A percentile compares a stretch with the other conserved stretches of the same genome.
These are phyloP conservation scores for Acronicta leporina DNA, from an alignment of 2,888 invertebrate genomes.

Conservation along the genomic window DNA sequence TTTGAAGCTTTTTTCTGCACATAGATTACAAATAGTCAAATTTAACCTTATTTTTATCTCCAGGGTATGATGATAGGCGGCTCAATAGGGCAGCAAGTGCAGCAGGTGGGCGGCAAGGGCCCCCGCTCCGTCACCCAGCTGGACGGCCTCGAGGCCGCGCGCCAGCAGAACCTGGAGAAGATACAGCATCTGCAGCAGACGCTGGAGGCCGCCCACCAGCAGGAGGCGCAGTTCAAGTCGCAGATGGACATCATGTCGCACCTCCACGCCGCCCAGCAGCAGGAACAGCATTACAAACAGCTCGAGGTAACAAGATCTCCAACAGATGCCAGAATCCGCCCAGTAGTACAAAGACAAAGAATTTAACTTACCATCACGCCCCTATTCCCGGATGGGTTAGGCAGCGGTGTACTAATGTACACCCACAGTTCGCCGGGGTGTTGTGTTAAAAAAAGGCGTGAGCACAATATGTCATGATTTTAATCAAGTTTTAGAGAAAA, in stretches of 20 bases:
- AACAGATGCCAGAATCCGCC: no score
- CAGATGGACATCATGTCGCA: constrained; percentile 93
- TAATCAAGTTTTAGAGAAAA: no score
- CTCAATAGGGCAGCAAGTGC: constrained; percentile 74
- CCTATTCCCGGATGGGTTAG: no score
- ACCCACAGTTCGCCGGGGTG: no score
- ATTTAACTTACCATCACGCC: no score
- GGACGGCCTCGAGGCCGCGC: constrained; percentile 91
- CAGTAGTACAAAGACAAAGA: no score
- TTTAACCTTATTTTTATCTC: no score
- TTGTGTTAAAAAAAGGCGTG: no score
- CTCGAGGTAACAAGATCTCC: constrained; percentile 86
- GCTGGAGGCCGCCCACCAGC: constrained; percentile 93
- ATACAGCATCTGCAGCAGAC: constrained; percentile 93
- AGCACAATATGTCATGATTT: no score
- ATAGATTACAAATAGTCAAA: no score
- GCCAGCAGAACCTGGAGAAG: constrained; percentile 94
- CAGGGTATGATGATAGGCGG: constrained; percentile 83
- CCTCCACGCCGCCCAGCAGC: constrained; percentile 93
- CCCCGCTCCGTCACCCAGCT: constrained; percentile 76
- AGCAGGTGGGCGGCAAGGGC: constrained; percentile 74
- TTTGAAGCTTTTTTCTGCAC: no score
- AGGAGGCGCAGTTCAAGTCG: constrained; percentile 92
- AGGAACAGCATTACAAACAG: constrained; percentile 94
- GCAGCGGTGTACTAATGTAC: no score